phyloP scores from a whole-genome alignment of 2,113 vertebrate species.

The Ceyx melanurus region DNA sequence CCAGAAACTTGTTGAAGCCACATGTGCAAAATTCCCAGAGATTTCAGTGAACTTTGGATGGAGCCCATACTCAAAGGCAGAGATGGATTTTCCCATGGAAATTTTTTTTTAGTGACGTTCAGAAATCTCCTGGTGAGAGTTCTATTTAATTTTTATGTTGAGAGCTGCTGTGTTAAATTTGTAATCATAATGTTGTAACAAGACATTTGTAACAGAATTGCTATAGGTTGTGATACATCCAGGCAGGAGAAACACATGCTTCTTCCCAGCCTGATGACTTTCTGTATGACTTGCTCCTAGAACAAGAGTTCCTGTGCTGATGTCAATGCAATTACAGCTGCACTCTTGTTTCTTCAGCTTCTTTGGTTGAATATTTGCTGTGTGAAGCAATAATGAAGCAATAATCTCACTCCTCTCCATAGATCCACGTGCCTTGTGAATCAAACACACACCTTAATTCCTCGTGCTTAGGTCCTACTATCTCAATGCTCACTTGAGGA shows the following conservation, averaged over 20 bases:
- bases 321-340: constrained; percentile 25
- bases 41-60: not conserved
- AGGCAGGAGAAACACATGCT: not conserved
- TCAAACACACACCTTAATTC: not conserved
- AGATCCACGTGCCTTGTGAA: constrained; percentile 5
- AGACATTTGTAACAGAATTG: not conserved
- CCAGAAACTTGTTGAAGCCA: not conserved
- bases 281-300: not conserved
- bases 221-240: not conserved
- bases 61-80: not conserved
- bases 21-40: not conserved
- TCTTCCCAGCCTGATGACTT: not conserved
- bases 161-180: not conserved
- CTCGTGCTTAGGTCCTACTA: not conserved
- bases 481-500: not conserved
- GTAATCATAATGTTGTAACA: not conserved
- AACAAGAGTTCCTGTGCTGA: not conserved
- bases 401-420: not conserved
- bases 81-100: not conserved
- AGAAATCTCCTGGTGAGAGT: not conserved
- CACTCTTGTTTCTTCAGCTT: not conserved
- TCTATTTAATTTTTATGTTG: not conserved
- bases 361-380: constrained; percentile 9
- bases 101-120: not conserved
- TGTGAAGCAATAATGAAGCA: constrained; percentile 32